A percentile compares a stretch with the other conserved stretches of the same genome.
These are phyloP conservation scores for Sebastes matsubarae DNA, from an alignment of 2,797 vertebrate genomes.

Conservation along the genomic window DNA sequence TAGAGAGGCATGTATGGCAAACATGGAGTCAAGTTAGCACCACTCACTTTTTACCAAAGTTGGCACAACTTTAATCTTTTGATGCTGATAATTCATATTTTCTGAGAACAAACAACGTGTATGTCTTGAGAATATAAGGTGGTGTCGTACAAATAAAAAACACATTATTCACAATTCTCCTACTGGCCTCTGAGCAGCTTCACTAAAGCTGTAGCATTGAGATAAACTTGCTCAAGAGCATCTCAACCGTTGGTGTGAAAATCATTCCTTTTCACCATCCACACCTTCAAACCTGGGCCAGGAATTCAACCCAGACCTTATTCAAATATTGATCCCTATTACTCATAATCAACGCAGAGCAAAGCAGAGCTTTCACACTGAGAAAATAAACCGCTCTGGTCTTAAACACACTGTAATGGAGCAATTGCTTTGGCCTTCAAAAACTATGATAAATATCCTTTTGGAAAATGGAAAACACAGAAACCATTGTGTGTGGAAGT, in stretches of 20 bases:
- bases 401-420: slow-evolving; percentile 34
- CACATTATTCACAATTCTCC: neutral
- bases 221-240: neutral
- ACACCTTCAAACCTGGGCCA: neutral
- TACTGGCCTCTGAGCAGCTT: neutral
- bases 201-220: neutral
- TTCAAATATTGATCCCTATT: slow-evolving; percentile 42
- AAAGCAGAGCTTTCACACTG: slow-evolving; percentile 3
- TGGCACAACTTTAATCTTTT: neutral
- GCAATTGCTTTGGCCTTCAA: slow-evolving; percentile 48
- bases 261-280: slow-evolving; percentile 17
- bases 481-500: slow-evolving; percentile 44
- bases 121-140: neutral
- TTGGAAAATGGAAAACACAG: slow-evolving; percentile 63
- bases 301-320: slow-evolving; percentile 5
- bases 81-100: neutral
- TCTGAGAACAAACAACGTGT: neutral
- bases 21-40: neutral
- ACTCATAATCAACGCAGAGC: slow-evolving; percentile 21
- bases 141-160: neutral
- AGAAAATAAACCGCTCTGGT: slow-evolving; percentile 18
- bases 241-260: neutral
- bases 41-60: neutral
- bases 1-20: neutral
- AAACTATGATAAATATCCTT: slow-evolving; percentile 49